Evolutionary conservation across 2,797 vertebrate species (phyloP).

Genomic region (Pelochelys cantorii): DNA sequence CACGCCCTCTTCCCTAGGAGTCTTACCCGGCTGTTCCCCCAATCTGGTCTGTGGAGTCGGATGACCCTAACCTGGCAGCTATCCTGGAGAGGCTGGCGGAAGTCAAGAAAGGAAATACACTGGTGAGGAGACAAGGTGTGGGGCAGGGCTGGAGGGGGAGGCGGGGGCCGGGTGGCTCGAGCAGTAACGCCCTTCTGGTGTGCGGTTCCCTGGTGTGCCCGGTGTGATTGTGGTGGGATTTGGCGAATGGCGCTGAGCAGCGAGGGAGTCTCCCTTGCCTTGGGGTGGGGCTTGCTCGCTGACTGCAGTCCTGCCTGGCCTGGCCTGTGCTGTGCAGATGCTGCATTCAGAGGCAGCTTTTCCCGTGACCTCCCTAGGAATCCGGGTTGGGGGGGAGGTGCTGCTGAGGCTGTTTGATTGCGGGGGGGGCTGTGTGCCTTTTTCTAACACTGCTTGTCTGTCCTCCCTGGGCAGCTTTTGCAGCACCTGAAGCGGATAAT

Average conservation of each 20-base stretch:
- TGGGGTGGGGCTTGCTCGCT: neutral
- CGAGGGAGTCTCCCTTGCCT: neutral
- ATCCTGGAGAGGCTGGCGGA: constrained; percentile 95
- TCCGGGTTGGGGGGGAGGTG: neutral
- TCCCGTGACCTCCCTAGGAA: rapidly evolving
- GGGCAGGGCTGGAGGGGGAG: neutral
- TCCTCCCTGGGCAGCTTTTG: constrained; percentile 83
- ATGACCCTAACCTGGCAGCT: constrained; percentile 95
- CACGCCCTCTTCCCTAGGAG: constrained; percentile 80
- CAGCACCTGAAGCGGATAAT: constrained; percentile 97
- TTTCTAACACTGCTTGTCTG: neutral
- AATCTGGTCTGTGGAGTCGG: constrained; percentile 98
- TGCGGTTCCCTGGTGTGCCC: neutral
- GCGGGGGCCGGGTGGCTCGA: too few species aligned
- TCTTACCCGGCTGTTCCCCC: constrained; percentile 94
- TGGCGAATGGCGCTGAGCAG: too few species aligned
- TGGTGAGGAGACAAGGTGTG: constrained; percentile 81
- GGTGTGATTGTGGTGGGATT: neutral
- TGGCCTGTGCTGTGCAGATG: neutral
- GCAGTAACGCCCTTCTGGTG: neutral
- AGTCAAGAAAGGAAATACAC: constrained; percentile 93
- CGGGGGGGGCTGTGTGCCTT: neutral
- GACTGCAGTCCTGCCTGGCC: neutral
- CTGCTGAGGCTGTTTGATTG: rapidly evolving
- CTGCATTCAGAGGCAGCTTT: neutral